Conservation (phyloP, 2,113 vertebrate species). For the Macquaria ambigua region DNA sequence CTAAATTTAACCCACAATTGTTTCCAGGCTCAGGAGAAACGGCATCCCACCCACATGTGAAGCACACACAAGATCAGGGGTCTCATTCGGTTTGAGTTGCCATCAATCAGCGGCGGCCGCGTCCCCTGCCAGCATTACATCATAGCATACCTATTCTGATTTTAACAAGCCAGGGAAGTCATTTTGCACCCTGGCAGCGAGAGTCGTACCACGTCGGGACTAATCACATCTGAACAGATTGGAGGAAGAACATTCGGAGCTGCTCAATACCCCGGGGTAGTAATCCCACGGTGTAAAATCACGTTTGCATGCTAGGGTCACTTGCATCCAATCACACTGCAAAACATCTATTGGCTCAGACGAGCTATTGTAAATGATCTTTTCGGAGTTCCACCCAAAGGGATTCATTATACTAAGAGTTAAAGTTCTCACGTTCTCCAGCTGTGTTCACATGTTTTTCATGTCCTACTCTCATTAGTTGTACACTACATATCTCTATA, state of each 20-base stretch:
- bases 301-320: conserved; percentile 56
- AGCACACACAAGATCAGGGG: conserved; percentile 55
- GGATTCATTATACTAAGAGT: conserved; percentile 27
- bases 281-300: conserved; percentile 63
- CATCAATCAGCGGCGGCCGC: conserved; percentile 67
- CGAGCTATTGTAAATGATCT: conserved; percentile 17
- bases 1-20: conserved; percentile 78
- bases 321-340: conserved; percentile 37
- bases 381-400: conserved; percentile 30
- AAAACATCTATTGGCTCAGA: conserved; percentile 49
- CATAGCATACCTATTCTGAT: conserved; percentile 71
- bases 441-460: neutral
- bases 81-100: conserved; percentile 57
- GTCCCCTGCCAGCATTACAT: conserved; percentile 73
- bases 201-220: conserved; percentile 36
- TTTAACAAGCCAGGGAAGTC: conserved; percentile 60
- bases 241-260: conserved; percentile 66
- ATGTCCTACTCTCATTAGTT: neutral
- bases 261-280: conserved; percentile 41
- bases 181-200: conserved; percentile 54
- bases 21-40: conserved; percentile 68
- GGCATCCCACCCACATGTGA: conserved; percentile 70
- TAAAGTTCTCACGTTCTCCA: conserved; percentile 31
- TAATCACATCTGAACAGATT: conserved; percentile 61
- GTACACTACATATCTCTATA: too few relatives aligned